These are phyloP conservation scores for Bothrops jararaca DNA, from an alignment of 2,113 vertebrate species.

Conservation along the genomic window DNA sequence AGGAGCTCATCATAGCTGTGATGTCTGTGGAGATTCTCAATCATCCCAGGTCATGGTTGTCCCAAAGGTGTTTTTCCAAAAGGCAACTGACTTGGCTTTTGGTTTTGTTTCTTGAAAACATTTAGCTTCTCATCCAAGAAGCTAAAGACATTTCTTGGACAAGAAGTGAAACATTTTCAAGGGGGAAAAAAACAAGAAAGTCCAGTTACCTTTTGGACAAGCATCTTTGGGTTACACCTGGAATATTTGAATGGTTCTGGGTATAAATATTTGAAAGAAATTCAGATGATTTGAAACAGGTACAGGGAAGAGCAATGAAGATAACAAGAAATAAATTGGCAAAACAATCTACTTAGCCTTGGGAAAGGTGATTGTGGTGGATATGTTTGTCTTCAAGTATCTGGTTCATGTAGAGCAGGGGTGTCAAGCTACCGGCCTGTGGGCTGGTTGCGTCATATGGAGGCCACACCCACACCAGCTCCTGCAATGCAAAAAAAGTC, in stretches of 20 bases:
- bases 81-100: not conserved
- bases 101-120: not conserved
- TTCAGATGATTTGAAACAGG: not conserved
- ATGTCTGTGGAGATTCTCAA: not conserved
- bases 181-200: not conserved
- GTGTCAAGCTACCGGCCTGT: no score
- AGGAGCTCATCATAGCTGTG: not conserved
- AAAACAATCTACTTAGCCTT: not conserved
- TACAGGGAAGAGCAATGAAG: not conserved
- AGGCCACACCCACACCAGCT: no score
- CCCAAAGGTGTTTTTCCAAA: not conserved
- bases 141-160: not conserved
- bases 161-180: not conserved
- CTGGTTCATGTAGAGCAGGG: not conserved
- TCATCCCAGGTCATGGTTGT: not conserved
- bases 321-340: not conserved
- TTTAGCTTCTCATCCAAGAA: not conserved
- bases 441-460: no score
- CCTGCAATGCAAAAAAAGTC: no score
- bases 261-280: not conserved
- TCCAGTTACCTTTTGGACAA: not conserved
- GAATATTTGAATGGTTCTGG: not conserved
- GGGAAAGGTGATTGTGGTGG: not conserved
- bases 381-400: not conserved
- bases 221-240: not conserved